phyloP scores from a whole-genome alignment of 1,140 invertebrate species.

The Ips nitidus region DNA sequence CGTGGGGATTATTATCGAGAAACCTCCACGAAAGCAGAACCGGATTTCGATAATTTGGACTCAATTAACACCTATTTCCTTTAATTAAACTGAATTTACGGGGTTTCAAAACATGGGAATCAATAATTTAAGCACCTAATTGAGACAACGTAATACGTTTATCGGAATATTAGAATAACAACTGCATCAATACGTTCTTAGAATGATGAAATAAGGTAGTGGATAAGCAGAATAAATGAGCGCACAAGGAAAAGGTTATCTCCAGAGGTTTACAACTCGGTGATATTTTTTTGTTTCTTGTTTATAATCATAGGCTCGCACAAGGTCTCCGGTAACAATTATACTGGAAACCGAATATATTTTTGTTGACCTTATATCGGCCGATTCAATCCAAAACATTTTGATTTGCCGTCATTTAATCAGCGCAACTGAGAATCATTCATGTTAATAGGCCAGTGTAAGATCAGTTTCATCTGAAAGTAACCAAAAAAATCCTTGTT shows the following conservation, averaged over 20 bases:
- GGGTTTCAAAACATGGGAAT: too few relatives aligned
- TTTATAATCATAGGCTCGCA: conserved; percentile 23
- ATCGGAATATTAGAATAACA: conserved; percentile 27
- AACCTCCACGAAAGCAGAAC: conserved; percentile 41
- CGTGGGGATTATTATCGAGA: conserved; percentile 52
- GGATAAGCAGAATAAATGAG: conserved; percentile 26
- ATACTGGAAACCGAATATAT: conserved; percentile 6
- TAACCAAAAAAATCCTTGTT: too few relatives aligned
- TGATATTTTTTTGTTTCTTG: conserved; percentile 24
- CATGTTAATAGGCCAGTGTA: too few relatives aligned
- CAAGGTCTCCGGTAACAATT: conserved; percentile 18
- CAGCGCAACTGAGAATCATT: too few relatives aligned
- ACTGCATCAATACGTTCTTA: conserved; percentile 24
- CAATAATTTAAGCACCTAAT: conserved; percentile 7
- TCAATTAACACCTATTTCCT: conserved; percentile 40
- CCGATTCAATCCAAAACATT: too few relatives aligned
- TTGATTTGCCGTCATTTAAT: too few relatives aligned
- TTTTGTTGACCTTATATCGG: neutral
- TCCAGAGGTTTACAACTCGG: conserved; percentile 10
- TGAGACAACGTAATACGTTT: conserved; percentile 19
- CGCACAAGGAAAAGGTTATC: conserved; percentile 22
- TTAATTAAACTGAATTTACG: conserved; percentile 2
- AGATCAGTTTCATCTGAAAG: too few relatives aligned
- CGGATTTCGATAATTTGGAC: conserved; percentile 38
- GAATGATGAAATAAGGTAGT: conserved; percentile 32